A percentile compares a stretch with the other conserved stretches of the same genome.
Evolutionary conservation across 2,113 vertebrate genomes (phyloP).

Genomic region (Shinisaurus crocodilurus): DNA sequence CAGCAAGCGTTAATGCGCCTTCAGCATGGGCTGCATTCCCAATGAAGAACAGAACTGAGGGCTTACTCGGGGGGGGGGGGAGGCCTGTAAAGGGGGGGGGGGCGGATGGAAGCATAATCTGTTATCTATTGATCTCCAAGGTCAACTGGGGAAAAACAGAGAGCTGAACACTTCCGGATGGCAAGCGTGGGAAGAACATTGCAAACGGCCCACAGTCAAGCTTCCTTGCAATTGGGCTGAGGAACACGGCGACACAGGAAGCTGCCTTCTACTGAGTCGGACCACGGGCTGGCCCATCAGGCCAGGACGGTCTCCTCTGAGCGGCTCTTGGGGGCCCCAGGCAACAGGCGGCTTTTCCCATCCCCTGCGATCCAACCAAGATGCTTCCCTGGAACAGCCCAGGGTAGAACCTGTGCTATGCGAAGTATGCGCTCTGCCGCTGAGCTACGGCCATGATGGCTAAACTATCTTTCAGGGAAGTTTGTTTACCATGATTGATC

Average conservation of each 20-base stretch:
- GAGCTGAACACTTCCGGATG: background rate
- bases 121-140: slow-evolving; percentile 31
- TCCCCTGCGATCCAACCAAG: no score
- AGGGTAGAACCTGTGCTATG: no score
- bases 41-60: rapidly evolving
- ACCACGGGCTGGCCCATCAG: no score
- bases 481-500: background rate
- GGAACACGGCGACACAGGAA: no score
- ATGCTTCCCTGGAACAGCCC: no score
- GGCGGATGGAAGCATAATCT: background rate
- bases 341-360: no score
- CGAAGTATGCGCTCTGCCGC: no score
- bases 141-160: slow-evolving; percentile 23
- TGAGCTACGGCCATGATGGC: background rate
- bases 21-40: rapidly evolving
- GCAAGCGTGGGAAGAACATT: no score
- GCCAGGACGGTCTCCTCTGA: no score
- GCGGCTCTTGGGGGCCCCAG: no score
- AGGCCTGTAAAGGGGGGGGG: no score
- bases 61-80: background rate
- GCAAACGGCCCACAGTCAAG: background rate
- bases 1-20: background rate
- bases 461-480: background rate
- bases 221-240: background rate
- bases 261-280: no score